phyloP scores from a whole-genome alignment of 2,113 vertebrate species.

The Thryonomys swinderianus region DNA sequence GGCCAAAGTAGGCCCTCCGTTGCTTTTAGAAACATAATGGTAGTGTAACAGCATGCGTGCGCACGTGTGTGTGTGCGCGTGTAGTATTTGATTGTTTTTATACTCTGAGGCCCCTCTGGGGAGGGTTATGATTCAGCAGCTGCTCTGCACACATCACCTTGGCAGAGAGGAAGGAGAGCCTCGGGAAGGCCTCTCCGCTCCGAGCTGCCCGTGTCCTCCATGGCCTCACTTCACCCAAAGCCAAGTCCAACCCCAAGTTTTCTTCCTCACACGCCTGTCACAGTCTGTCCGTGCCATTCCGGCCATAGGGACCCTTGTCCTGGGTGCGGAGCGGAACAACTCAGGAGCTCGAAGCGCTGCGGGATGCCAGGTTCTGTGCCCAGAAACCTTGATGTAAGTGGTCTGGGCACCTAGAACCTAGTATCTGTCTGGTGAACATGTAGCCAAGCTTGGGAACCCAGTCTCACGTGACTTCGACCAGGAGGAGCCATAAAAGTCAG shows the following conservation, averaged over 20 bases:
- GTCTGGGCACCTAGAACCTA: neutral
- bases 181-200: neutral
- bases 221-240: neutral
- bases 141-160: neutral
- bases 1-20: neutral
- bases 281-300: accelerated
- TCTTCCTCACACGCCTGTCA: neutral
- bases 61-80: too few species aligned
- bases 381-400: neutral
- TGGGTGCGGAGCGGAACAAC: neutral
- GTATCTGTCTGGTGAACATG: neutral
- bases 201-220: neutral
- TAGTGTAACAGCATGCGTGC: neutral
- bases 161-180: neutral
- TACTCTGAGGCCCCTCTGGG: neutral
- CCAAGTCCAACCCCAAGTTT: neutral
- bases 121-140: neutral
- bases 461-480: neutral
- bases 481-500: neutral
- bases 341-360: neutral
- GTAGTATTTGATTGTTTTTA: neutral
- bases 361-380: too few species aligned
- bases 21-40: neutral
- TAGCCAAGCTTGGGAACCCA: neutral
- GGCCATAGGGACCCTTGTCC: too few species aligned